phyloP scores from a whole-genome alignment of 2,113 vertebrate species.

The Zosterops hypoxanthus region DNA sequence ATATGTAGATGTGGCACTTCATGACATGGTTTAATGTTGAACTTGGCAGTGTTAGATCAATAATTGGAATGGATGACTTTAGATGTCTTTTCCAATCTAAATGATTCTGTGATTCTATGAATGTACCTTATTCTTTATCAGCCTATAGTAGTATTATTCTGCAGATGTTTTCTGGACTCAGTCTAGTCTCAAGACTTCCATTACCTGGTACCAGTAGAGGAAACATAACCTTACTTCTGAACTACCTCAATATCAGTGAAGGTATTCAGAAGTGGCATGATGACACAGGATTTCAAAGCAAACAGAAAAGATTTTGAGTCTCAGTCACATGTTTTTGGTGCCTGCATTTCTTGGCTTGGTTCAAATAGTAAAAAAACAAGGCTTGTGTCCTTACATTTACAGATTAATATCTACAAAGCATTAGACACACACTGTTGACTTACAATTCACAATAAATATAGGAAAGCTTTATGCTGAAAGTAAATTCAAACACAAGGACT shows the following conservation, averaged over 20 bases:
- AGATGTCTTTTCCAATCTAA: background rate
- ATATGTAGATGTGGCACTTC: background rate
- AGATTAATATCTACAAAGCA: conserved; percentile 44
- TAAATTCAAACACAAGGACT: conserved; percentile 61
- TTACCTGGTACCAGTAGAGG: background rate
- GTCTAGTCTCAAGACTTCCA: background rate
- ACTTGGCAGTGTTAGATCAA: background rate
- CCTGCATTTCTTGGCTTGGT: background rate
- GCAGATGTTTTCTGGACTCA: background rate
- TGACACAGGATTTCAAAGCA: background rate
- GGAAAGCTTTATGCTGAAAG: conserved; percentile 36
- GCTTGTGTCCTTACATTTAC: conserved; percentile 8
- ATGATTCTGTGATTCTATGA: background rate
- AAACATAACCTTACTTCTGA: background rate
- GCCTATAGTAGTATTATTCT: background rate
- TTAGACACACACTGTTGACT: conserved; percentile 59
- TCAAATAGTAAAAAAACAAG: background rate
- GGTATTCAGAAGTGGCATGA: background rate
- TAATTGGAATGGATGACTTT: background rate
- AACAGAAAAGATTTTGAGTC: background rate
- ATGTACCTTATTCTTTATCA: background rate
- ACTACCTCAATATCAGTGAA: background rate
- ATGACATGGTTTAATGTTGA: background rate
- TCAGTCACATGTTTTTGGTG: background rate
- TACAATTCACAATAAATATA: conserved; percentile 59